A percentile compares a stretch with the other conserved stretches of the same genome.
These are phyloP conservation scores for Pelecanus crispus DNA, from an alignment of 2,113 vertebrate genomes.

Conservation along the genomic window DNA sequence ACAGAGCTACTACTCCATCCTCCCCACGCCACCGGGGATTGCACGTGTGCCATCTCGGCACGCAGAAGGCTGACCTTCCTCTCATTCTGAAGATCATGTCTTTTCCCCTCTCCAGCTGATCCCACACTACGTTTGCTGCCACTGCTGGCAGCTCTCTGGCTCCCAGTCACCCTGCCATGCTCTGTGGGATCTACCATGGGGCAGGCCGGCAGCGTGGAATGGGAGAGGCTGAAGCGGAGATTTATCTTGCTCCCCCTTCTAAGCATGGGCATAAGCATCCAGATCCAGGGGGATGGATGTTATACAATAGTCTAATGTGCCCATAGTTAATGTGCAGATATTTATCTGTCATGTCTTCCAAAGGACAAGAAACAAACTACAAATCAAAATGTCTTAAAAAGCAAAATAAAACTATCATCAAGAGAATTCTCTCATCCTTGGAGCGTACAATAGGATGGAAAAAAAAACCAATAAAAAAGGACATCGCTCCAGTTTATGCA, in stretches of 20 bases:
- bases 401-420: not conserved
- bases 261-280: not conserved
- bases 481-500: not conserved
- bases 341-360: not conserved
- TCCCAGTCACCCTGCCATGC: not conserved
- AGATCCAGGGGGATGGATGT: not conserved
- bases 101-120: not conserved
- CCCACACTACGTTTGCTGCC: not conserved
- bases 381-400: not conserved
- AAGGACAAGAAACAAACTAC: not conserved
- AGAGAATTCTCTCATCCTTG: not conserved
- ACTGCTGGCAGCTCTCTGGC: not conserved
- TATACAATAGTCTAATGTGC: not conserved
- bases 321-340: not conserved
- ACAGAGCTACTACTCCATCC: not conserved
- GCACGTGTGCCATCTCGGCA: not conserved
- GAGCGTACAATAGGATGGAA: not conserved
- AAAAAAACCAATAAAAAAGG: not conserved
- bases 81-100: not conserved
- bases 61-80: not conserved
- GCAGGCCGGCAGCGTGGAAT: not conserved
- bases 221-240: not conserved
- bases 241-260: not conserved
- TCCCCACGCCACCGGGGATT: not conserved
- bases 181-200: not conserved